Conservation (phyloP, 2,888 invertebrate species). For the Busseola fusca region DNA sequence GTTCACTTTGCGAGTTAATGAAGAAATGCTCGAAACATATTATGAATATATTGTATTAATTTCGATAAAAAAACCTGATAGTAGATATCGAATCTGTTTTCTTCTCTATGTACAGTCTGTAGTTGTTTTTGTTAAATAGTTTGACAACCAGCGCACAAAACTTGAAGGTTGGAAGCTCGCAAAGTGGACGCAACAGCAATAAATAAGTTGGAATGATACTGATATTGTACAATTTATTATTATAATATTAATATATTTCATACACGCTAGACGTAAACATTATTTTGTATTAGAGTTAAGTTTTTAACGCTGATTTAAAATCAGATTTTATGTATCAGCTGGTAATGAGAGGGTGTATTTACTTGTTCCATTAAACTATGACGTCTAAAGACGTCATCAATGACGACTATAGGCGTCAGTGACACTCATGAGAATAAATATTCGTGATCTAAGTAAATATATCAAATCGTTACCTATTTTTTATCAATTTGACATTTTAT, state of each 20-base stretch:
- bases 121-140: constrained; percentile 12
- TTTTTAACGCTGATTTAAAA: constrained; percentile 81
- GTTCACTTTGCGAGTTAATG: constrained; percentile 59
- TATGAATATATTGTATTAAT: constrained; percentile 49
- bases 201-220: constrained; percentile 74
- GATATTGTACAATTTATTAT: constrained; percentile 84
- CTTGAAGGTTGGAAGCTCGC: constrained; percentile 29
- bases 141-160: constrained; percentile 55
- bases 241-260: constrained; percentile 80
- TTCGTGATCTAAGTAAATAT: constrained; percentile 24
- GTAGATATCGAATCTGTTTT: constrained; percentile 4
- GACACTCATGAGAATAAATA: constrained; percentile 3
- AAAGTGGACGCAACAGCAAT: constrained; percentile 47
- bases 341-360: constrained; percentile 64
- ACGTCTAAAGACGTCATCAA: neutral
- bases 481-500: constrained; percentile 80
- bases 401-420: neutral
- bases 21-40: constrained; percentile 22
- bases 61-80: constrained; percentile 7
- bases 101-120: constrained; percentile 19
- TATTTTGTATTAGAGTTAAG: constrained; percentile 80
- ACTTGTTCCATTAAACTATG: neutral
- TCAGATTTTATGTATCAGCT: constrained; percentile 72
- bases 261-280: constrained; percentile 78
- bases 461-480: constrained; percentile 65